phyloP scores from a whole-genome alignment of 2,888 invertebrate genomes.

The Quadriops clusia region DNA sequence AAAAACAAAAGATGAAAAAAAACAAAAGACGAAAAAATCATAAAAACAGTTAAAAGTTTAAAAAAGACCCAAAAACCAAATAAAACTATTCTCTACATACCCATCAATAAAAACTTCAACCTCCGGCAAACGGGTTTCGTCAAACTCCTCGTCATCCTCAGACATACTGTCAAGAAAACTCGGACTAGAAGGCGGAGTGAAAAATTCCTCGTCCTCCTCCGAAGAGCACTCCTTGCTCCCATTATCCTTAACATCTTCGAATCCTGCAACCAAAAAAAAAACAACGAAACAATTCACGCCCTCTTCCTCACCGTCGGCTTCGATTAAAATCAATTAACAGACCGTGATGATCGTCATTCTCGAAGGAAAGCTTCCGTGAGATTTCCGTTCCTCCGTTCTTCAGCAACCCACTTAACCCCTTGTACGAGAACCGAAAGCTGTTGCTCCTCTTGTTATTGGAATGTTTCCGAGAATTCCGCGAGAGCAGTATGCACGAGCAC shows the following conservation, averaged over 20 bases:
- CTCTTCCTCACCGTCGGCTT: no score
- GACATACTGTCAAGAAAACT: constrained; percentile 25
- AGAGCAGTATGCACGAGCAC: constrained; percentile 54
- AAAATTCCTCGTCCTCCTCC: constrained; percentile 39
- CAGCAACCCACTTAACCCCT: constrained; percentile 20
- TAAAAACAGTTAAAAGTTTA: no score
- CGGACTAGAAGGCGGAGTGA: constrained; percentile 49
- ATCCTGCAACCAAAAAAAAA: not conserved
- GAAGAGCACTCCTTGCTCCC: constrained; percentile 9
- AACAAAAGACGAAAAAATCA: no score
- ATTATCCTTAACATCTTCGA: not conserved
- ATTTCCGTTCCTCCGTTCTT: constrained; percentile 24
- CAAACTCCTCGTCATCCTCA: constrained; percentile 37
- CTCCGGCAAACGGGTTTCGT: constrained; percentile 34
- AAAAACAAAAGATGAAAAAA: no score
- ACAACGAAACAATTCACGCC: no score
- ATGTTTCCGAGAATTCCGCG: constrained; percentile 41
- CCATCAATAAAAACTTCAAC: constrained; percentile 55
- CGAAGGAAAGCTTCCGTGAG: constrained; percentile 37
- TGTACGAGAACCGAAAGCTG: constrained; percentile 27
- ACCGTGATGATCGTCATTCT: constrained; percentile 37
- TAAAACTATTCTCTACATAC: constrained; percentile 42
- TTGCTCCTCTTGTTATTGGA: constrained; percentile 42
- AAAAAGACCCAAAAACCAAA: no score
- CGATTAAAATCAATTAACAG: not conserved